Evolutionary conservation across 1,140 invertebrate genomes (phyloP).

Genomic region (Calephelis nemesis): DNA sequence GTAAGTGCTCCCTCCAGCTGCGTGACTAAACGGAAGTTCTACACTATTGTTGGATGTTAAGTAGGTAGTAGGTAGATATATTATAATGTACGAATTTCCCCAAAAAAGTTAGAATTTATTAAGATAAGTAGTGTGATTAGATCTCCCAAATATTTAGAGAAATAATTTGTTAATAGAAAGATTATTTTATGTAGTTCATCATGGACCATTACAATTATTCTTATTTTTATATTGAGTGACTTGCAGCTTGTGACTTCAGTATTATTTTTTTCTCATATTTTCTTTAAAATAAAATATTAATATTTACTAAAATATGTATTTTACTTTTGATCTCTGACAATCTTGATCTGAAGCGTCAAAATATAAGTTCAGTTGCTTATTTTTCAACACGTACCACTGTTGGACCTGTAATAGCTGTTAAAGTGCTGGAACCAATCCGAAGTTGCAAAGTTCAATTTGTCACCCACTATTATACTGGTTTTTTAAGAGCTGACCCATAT

Average conservation of each 20-base stretch:
- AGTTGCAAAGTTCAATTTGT: too few species aligned
- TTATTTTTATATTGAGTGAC: constrained; percentile 9
- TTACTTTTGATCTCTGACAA: background rate
- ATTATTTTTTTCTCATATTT: constrained; percentile 7
- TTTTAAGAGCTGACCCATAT: too few species aligned
- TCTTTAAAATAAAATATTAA: constrained; percentile 11
- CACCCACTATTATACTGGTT: too few species aligned
- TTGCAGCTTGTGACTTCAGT: constrained; percentile 7
- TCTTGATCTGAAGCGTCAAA: too few species aligned
- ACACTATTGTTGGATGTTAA: background rate
- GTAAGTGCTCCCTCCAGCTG: too few species aligned
- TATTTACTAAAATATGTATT: constrained; percentile 1
- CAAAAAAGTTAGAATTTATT: constrained; percentile 8
- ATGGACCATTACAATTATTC: constrained; percentile 4
- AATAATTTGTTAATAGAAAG: constrained; percentile 8
- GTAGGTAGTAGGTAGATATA: background rate
- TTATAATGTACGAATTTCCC: constrained; percentile 7
- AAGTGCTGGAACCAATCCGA: too few species aligned
- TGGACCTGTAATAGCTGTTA: too few species aligned
- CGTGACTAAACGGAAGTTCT: too few species aligned
- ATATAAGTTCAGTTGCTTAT: too few species aligned
- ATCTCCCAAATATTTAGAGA: constrained; percentile 11
- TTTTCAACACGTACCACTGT: too few species aligned
- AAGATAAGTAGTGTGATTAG: constrained; percentile 7
- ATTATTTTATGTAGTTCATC: constrained; percentile 1